These are phyloP conservation scores for Pollenia griseotomentosa DNA, from an alignment of 2,888 invertebrate genomes.

Conservation along the genomic window DNA sequence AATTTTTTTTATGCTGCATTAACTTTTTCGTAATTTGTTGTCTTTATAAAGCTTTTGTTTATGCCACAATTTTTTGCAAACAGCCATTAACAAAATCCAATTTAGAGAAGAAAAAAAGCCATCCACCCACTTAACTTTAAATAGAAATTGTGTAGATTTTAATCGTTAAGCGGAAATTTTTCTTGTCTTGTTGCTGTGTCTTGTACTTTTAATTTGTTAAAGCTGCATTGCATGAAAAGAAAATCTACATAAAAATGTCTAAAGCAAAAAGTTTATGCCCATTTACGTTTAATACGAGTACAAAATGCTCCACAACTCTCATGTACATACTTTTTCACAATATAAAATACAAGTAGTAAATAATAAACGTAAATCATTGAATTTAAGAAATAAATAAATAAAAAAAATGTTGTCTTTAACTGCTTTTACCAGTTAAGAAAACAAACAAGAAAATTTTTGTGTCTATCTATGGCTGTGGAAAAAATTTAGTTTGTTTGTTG, in stretches of 20 bases:
- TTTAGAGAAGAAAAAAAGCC: neutral
- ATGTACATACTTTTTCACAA: neutral
- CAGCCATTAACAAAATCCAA: neutral
- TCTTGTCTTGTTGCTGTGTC: neutral
- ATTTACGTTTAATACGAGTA: slow-evolving; percentile 22
- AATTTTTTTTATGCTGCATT: neutral
- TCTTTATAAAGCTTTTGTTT: neutral
- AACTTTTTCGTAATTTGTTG: no score
- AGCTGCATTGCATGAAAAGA: neutral
- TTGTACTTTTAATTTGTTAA: neutral
- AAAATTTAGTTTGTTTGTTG: neutral
- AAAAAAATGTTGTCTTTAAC: slow-evolving; percentile 38
- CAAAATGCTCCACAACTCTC: slow-evolving; percentile 14
- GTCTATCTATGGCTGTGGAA: neutral
- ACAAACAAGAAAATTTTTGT: slow-evolving; percentile 30
- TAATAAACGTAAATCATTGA: slow-evolving; percentile 28
- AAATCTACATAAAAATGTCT: slow-evolving; percentile 23
- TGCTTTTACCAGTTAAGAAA: slow-evolving; percentile 54
- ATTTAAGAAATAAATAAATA: neutral
- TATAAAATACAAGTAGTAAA: slow-evolving; percentile 11
- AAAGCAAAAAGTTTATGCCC: slow-evolving; percentile 13
- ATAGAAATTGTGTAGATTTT: slow-evolving; percentile 40
- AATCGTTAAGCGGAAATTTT: slow-evolving; percentile 56
- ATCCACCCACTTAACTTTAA: slow-evolving; percentile 46
- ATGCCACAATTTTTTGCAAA: slow-evolving; percentile 3